These are phyloP conservation scores for fruit fly (Drosophila melanogaster) DNA, from an alignment of 1,140 invertebrate species.

Conservation along the genomic window DNA sequence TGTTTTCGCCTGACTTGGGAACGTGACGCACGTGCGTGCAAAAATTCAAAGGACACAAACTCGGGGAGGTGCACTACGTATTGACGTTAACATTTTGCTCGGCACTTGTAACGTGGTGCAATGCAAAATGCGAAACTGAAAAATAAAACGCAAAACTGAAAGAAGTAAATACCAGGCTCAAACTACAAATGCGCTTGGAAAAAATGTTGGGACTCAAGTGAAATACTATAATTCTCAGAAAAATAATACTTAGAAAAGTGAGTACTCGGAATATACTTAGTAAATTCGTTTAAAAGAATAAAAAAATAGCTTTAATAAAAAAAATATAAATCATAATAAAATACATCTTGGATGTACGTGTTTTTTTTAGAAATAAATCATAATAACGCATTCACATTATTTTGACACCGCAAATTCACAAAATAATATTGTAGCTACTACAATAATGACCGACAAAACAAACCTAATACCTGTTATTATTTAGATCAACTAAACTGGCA, in stretches of 20 bases:
- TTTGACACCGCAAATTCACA: not conserved
- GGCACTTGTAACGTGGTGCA: constrained; percentile 47
- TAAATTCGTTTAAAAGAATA: too few species aligned
- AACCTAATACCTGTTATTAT: not conserved
- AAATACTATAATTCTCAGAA: too few species aligned
- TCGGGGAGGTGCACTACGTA: constrained; percentile 59
- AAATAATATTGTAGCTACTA: not conserved
- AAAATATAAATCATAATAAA: too few species aligned
- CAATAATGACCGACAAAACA: constrained; percentile 2
- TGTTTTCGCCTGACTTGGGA: constrained; percentile 31
- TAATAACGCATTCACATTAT: not conserved
- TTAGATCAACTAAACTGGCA: not conserved
- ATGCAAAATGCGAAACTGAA: constrained; percentile 39
- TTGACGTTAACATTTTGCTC: constrained; percentile 70
- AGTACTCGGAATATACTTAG: too few species aligned
- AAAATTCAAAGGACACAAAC: constrained; percentile 19
- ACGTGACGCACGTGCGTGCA: constrained; percentile 72
- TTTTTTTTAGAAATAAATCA: too few species aligned
- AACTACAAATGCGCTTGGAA: constrained; percentile 23
- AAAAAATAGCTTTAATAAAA: too few species aligned
- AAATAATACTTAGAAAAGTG: too few species aligned
- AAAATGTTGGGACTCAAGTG: not conserved
- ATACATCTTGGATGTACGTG: too few species aligned
- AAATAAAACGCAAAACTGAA: constrained; percentile 5
- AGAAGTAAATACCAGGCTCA: constrained; percentile 28